A percentile compares a stretch with the other conserved stretches of the same genome.
phyloP scores from a whole-genome alignment of 1,140 invertebrate species.

The Drosophila pectinifera region DNA sequence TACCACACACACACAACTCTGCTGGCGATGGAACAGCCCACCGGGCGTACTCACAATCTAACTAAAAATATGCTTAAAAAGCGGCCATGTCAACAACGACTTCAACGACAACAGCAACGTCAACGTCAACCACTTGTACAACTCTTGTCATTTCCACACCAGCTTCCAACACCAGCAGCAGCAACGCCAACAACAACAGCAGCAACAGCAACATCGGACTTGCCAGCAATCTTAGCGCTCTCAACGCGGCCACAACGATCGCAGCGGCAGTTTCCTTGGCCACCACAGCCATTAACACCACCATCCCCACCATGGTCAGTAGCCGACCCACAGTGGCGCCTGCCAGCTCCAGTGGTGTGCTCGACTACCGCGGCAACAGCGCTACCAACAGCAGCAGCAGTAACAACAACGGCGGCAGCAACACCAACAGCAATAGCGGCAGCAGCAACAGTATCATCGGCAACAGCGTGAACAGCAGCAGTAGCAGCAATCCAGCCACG shows the following conservation, averaged over 20 bases:
- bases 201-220: slow-evolving; percentile 46
- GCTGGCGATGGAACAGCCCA: slow-evolving; percentile 26
- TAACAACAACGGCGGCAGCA: slow-evolving; percentile 19
- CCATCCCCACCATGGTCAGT: slow-evolving; percentile 68
- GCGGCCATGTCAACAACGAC: slow-evolving; percentile 30
- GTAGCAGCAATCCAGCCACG: slow-evolving; percentile 20
- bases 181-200: slow-evolving; percentile 40
- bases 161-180: slow-evolving; percentile 63
- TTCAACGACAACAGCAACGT: slow-evolving; percentile 41
- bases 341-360: slow-evolving; percentile 57
- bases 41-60: slow-evolving; percentile 46
- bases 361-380: slow-evolving; percentile 55
- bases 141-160: slow-evolving; percentile 58
- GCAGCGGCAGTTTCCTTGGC: slow-evolving; percentile 71
- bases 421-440: slow-evolving; percentile 12
- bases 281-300: slow-evolving; percentile 75
- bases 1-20: slow-evolving; percentile 43
- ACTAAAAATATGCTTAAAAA: slow-evolving; percentile 44
- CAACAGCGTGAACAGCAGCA: slow-evolving; percentile 27
- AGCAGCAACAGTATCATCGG: slow-evolving; percentile 3
- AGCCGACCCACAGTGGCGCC: slow-evolving; percentile 55
- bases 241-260: slow-evolving; percentile 68
- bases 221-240: slow-evolving; percentile 34
- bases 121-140: slow-evolving; percentile 49
- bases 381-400: slow-evolving; percentile 25